Evolutionary conservation across 2,888 invertebrate genomes (phyloP).

Genomic region (Trichogramma dendrolimi): DNA sequence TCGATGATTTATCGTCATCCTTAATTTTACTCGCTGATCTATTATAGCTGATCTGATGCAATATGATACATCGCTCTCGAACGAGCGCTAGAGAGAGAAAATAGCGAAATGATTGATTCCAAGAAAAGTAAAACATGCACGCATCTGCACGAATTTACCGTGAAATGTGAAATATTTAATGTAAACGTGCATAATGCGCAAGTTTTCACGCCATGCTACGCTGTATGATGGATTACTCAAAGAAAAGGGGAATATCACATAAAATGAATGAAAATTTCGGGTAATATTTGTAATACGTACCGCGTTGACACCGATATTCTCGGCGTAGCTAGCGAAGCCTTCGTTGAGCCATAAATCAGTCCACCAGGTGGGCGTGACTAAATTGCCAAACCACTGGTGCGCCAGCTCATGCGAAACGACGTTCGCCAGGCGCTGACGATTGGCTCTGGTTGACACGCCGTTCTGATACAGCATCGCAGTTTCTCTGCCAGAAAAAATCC

Average conservation of each 20-base stretch:
- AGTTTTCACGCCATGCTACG: neutral
- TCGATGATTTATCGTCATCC: conserved; percentile 2
- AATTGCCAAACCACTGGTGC: conserved; percentile 56
- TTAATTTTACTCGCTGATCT: neutral
- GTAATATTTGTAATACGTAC: conserved; percentile 35
- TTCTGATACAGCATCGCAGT: conserved; percentile 72
- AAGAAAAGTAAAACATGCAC: no score
- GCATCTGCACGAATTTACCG: no score
- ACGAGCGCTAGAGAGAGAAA: neutral
- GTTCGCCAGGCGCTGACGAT: conserved; percentile 39
- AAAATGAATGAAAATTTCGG: neutral
- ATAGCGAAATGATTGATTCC: neutral
- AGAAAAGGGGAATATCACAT: neutral
- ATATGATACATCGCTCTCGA: no score
- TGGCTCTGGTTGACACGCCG: conserved; percentile 32
- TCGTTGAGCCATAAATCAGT: conserved; percentile 51
- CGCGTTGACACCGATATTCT: conserved; percentile 49
- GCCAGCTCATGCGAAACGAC: conserved; percentile 56
- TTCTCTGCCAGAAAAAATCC: conserved; percentile 57
- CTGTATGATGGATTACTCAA: conserved; percentile 4
- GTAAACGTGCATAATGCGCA: no score
- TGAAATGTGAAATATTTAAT: no score
- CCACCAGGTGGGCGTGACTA: conserved; percentile 50
- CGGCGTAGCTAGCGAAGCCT: conserved; percentile 58
- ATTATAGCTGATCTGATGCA: no score